These are phyloP conservation scores for Bombus vancouverensis DNA, from an alignment of 1,140 invertebrate genomes.

Conservation along the genomic window DNA sequence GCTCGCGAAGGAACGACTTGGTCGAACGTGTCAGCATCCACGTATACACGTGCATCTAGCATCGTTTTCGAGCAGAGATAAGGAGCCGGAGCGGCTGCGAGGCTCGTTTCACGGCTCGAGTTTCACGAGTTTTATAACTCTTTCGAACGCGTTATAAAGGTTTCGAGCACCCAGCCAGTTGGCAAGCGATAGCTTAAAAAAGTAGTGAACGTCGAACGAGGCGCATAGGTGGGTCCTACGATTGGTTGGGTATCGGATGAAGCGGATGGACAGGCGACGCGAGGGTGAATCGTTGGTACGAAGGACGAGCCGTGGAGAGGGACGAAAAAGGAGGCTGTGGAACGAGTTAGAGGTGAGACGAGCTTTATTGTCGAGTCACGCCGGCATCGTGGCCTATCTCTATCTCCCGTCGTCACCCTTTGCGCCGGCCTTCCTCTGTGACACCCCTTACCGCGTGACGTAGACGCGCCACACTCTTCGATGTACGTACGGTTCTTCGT, in stretches of 20 bases:
- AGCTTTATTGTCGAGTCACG: constrained; percentile 82
- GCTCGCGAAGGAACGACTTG: not conserved
- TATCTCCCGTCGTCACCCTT: constrained; percentile 76
- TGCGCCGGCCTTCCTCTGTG: constrained; percentile 56
- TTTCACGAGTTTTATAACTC: constrained; percentile 49
- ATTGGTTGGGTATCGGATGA: constrained; percentile 30
- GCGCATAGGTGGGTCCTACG: constrained; percentile 25
- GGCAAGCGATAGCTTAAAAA: constrained; percentile 51
- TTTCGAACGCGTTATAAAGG: constrained; percentile 14
- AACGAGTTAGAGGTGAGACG: constrained; percentile 73
- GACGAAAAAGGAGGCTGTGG: constrained; percentile 40
- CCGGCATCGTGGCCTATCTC: constrained; percentile 80
- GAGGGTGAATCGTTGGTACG: not conserved
- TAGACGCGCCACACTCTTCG: constrained; percentile 18
- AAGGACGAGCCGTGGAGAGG: constrained; percentile 20
- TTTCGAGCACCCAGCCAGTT: constrained; percentile 30
- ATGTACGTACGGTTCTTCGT: not conserved
- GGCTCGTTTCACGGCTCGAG: constrained; percentile 36
- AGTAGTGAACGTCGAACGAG: constrained; percentile 46
- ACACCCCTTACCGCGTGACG: constrained; percentile 53
- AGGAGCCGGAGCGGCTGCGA: not conserved
- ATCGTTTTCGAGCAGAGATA: constrained; percentile 20
- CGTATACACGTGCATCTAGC: constrained; percentile 25
- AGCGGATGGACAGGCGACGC: constrained; percentile 35
- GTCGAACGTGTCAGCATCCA: constrained; percentile 35